These are phyloP conservation scores for Gymnodraco acuticeps DNA, from an alignment of 2,797 vertebrate genomes.

Conservation along the genomic window DNA sequence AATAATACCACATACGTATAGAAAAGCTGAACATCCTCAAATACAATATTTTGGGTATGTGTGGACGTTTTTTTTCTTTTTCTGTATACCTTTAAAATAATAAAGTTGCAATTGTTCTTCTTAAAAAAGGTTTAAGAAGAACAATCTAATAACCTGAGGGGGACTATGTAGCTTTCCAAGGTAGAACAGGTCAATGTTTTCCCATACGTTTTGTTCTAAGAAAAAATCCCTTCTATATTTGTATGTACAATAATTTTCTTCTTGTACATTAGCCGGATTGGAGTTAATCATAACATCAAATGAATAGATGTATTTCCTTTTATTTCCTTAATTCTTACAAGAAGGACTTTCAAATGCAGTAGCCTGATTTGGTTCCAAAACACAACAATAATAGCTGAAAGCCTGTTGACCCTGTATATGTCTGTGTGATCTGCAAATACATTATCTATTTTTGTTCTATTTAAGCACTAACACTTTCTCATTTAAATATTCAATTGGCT, in stretches of 20 bases:
- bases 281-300: background rate
- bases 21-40: background rate
- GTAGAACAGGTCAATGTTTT: no score
- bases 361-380: background rate
- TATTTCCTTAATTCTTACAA: background rate
- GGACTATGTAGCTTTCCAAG: background rate
- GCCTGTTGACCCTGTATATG: background rate
- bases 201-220: background rate
- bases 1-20: background rate
- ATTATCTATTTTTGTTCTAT: background rate
- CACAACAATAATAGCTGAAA: no score
- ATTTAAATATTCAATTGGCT: background rate
- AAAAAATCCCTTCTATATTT: background rate
- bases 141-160: background rate
- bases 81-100: background rate
- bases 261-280: background rate
- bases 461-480: background rate
- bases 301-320: background rate
- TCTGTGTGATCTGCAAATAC: background rate
- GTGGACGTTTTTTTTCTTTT: no score
- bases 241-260: background rate
- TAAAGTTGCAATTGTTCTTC: background rate
- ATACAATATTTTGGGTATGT: no score
- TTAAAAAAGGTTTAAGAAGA: background rate
- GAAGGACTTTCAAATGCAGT: background rate